Evolutionary conservation across 2,113 vertebrate genomes (phyloP).

Genomic region (Meriones unguiculatus): DNA sequence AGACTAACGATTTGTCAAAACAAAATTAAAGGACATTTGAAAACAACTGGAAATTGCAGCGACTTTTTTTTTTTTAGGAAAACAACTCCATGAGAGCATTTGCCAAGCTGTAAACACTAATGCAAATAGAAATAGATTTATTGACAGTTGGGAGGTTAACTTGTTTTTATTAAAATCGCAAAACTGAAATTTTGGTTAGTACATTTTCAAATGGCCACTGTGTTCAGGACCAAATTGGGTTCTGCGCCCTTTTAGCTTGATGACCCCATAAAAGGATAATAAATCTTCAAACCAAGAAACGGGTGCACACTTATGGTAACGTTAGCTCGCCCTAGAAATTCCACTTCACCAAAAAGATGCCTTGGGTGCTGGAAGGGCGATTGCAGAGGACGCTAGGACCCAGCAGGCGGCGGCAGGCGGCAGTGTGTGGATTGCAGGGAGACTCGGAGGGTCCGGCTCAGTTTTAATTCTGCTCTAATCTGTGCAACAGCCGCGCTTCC

Average conservation of each 20-base stretch:
- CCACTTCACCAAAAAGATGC: conserved; percentile 14
- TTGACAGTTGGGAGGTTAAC: not conserved
- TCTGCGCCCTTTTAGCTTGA: conserved; percentile 30
- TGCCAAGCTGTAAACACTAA: not conserved
- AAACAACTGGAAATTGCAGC: conserved; percentile 21
- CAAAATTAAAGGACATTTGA: conserved; percentile 38
- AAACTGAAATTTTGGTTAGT: conserved; percentile 30
- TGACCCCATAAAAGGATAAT: conserved; percentile 63
- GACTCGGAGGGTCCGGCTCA: conserved; percentile 89
- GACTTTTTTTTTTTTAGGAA: not conserved
- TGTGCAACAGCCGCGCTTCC: conserved; percentile 82
- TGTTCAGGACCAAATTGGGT: not conserved
- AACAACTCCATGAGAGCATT: not conserved
- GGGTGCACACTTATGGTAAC: not conserved
- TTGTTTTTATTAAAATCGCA: conserved; percentile 42
- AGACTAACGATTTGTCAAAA: conserved; percentile 44
- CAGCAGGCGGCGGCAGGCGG: conserved; percentile 83
- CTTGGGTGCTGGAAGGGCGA: conserved; percentile 48
- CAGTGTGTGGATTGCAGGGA: conserved; percentile 89
- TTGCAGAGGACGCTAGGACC: conserved; percentile 87
- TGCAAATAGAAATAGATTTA: not conserved
- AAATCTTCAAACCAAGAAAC: conserved; percentile 42
- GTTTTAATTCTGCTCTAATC: conserved; percentile 90
- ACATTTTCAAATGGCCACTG: conserved; percentile 17
- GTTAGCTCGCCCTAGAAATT: conserved; percentile 64